Evolutionary conservation across 2,797 vertebrate species (phyloP).

Genomic region (Artibeus lituratus): DNA sequence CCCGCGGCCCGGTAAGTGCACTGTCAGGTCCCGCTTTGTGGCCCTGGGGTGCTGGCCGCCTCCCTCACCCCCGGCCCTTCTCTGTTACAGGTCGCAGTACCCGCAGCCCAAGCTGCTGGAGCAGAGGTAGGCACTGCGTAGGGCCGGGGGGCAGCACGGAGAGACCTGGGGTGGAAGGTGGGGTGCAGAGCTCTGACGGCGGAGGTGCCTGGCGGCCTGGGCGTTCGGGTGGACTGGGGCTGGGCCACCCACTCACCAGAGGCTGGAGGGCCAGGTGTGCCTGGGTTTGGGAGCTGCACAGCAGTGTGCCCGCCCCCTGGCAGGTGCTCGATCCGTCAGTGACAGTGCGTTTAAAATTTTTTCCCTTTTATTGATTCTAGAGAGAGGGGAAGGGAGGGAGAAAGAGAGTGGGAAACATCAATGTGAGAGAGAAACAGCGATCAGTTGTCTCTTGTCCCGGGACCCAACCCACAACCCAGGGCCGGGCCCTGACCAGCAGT

Average conservation of each 20-base stretch:
- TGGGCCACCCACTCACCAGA: not conserved
- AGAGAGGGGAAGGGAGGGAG: not conserved
- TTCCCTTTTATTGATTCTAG: not conserved
- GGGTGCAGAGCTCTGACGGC: not conserved
- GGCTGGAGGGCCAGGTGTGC: not conserved
- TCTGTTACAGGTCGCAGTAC: conserved; percentile 76
- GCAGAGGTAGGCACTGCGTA: conserved; percentile 69
- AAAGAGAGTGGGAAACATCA: not conserved
- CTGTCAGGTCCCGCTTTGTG: not conserved
- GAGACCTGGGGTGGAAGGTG: not conserved
- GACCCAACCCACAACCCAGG: not conserved
- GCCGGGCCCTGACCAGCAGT: not conserved
- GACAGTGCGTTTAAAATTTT: not conserved
- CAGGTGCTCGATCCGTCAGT: accelerated
- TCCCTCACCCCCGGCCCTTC: conserved; percentile 60
- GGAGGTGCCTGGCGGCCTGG: not conserved
- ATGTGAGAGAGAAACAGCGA: too few species aligned
- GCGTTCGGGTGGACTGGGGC: not conserved
- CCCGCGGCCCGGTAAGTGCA: conserved; percentile 69
- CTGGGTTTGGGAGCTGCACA: not conserved
- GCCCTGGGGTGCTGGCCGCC: accelerated
- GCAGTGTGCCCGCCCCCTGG: accelerated
- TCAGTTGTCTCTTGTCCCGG: not conserved
- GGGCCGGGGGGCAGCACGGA: not conserved
- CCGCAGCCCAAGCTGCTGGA: conserved; percentile 78